Evolutionary conservation across 2,888 invertebrate species (phyloP).

Genomic region (Leptopterna dolabrata): DNA sequence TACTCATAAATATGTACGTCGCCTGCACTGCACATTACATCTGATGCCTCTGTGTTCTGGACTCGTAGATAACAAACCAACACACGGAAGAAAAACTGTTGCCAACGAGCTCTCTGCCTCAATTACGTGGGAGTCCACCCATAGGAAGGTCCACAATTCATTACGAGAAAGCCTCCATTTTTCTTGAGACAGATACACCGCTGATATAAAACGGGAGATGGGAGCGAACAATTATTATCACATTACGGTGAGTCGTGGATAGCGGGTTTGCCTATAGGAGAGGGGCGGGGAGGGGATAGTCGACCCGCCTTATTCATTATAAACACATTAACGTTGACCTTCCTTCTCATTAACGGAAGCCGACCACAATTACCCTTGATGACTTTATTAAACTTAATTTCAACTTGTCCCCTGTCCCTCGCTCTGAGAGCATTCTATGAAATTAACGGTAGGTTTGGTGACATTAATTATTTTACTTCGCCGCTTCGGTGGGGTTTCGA

Average conservation of each 20-base stretch:
- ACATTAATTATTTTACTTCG: background rate
- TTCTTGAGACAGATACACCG: background rate
- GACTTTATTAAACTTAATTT: conserved; percentile 51
- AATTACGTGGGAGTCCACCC: background rate
- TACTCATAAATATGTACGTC: too few species aligned
- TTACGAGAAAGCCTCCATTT: background rate
- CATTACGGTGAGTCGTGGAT: background rate
- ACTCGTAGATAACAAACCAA: too few species aligned
- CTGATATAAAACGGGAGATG: conserved; percentile 15
- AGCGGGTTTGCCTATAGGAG: too few species aligned
- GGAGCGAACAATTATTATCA: conserved; percentile 30
- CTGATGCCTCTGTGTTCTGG: too few species aligned
- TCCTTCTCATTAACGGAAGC: background rate
- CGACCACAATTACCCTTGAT: conserved; percentile 41
- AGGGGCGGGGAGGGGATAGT: background rate
- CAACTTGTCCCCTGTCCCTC: background rate
- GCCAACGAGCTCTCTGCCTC: background rate
- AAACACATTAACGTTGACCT: conserved; percentile 39
- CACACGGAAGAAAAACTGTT: background rate
- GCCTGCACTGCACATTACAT: too few species aligned
- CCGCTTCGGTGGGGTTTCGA: too few species aligned
- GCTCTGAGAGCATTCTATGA: background rate
- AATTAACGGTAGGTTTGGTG: background rate
- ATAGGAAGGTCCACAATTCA: background rate
- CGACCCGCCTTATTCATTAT: conserved; percentile 50